Conservation (phyloP, 2,888 invertebrate genomes). For the Cataglyphis altisquamis region DNA sequence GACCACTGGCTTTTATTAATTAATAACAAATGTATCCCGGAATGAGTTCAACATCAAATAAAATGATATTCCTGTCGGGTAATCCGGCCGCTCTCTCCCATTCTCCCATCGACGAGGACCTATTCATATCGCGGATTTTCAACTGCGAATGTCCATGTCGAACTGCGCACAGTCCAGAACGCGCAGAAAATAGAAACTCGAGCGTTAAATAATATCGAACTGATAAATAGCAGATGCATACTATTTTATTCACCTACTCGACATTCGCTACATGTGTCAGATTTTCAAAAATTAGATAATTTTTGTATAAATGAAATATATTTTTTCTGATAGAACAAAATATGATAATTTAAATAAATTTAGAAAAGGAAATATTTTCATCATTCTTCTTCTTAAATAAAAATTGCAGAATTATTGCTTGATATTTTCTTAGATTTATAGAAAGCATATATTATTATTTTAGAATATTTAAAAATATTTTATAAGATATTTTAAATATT, state of each 20-base stretch:
- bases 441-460: background rate
- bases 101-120: constrained; percentile 40
- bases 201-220: constrained; percentile 28
- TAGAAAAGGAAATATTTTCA: background rate
- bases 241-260: constrained; percentile 1
- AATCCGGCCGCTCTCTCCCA: constrained; percentile 58
- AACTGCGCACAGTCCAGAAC: constrained; percentile 11
- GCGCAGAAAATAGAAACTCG: constrained; percentile 24
- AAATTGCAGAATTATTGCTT: background rate
- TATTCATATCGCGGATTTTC: constrained; percentile 53
- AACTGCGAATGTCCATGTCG: constrained; percentile 42
- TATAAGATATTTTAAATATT: background rate
- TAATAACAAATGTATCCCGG: constrained; percentile 82
- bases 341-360: background rate
- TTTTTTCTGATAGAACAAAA: background rate
- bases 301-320: background rate
- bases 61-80: constrained; percentile 82
- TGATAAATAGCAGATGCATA: constrained; percentile 22
- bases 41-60: constrained; percentile 82
- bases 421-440: background rate
- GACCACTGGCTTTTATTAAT: constrained; percentile 80
- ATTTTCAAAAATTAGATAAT: background rate
- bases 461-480: background rate
- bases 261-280: background rate
- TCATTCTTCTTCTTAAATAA: background rate